These are phyloP conservation scores for Conomelus anceps DNA, from an alignment of 2,888 invertebrate genomes.

Conservation along the genomic window DNA sequence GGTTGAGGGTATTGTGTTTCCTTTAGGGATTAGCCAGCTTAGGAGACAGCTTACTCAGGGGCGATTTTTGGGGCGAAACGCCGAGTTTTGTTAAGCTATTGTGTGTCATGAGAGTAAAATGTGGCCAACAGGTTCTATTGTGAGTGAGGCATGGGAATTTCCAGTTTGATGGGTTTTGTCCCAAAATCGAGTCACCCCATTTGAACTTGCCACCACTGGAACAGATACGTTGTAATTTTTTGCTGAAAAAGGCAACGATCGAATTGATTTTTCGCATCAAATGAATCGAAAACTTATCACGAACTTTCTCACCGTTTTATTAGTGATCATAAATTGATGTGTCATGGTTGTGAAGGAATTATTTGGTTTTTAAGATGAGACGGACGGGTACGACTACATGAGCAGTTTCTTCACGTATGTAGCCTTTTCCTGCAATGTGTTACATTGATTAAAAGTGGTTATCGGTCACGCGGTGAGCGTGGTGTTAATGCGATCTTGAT, in stretches of 20 bases:
- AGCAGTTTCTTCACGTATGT: no score
- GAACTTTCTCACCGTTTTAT: background rate
- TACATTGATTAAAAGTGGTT: no score
- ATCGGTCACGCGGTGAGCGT: no score
- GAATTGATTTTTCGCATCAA: background rate
- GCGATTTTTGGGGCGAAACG: background rate
- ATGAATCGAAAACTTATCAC: background rate
- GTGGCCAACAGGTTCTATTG: background rate
- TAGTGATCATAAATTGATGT: background rate
- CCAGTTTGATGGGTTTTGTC: background rate
- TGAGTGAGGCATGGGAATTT: background rate
- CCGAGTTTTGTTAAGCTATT: background rate
- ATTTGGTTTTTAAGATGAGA: no score
- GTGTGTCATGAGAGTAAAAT: background rate
- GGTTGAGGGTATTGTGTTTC: background rate
- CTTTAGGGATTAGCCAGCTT: background rate
- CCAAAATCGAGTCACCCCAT: background rate
- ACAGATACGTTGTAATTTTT: background rate
- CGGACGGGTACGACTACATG: no score
- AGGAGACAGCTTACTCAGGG: background rate
- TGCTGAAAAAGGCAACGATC: background rate
- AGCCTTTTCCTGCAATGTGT: no score
- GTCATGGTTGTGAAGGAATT: background rate
- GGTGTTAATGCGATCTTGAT: no score
- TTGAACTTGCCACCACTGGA: no score